Base-by-base conservation (phyloP, 2,888 invertebrate genomes). In the Cynaeus angustus region DNA sequence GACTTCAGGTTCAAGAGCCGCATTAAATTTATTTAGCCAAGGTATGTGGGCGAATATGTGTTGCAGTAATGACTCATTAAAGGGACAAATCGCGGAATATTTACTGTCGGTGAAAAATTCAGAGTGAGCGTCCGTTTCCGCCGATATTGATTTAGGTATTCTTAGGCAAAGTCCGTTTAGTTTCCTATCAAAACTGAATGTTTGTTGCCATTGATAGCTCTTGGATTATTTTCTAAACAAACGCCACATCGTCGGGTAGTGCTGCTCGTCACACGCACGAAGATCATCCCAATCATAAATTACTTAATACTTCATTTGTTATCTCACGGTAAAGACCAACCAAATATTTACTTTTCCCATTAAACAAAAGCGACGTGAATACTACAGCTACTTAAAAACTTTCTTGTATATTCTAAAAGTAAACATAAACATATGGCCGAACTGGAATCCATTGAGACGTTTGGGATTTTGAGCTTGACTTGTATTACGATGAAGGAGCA, bases 261-360 rank as follows among this genome's bases (percentile, higher is more conserved):
- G 9, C 37, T 5, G 16, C 4, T 21, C 21, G 21, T 21, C 10
- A 28, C 13, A n/a, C 7, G n/a, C 41, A 56, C 33, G 9, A 41
- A 21, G 37, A 37, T 50, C 33, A 50, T 65, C 52, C 16, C 33
- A 56, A 56, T 13, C 66, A 66, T 66, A 66, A 56, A 66, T 66
- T 66, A 66, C 66, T 66, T 66, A 66, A 48, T 66, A 48, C 66
- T 66, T 56, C 30, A 56, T 66, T 56, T 66, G 66, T 66, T 66
- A 66, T 66, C 66, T 66, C 66, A 48, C 56, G 56, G 66, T 65
- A 48, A 56, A 66, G 66, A 66, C 66, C 43, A 12, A 4, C 56
- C 37, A 66, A 66, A 66, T 56, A 66, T 66, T 66, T 66, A 66
- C 66, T 30, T 66, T 56, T 66, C 56, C 56, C 66, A 66, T 66